A percentile compares a stretch with the other conserved stretches of the same genome.
phyloP scores from a whole-genome alignment of 2,113 vertebrate species.

The Cinclus cinclus region DNA sequence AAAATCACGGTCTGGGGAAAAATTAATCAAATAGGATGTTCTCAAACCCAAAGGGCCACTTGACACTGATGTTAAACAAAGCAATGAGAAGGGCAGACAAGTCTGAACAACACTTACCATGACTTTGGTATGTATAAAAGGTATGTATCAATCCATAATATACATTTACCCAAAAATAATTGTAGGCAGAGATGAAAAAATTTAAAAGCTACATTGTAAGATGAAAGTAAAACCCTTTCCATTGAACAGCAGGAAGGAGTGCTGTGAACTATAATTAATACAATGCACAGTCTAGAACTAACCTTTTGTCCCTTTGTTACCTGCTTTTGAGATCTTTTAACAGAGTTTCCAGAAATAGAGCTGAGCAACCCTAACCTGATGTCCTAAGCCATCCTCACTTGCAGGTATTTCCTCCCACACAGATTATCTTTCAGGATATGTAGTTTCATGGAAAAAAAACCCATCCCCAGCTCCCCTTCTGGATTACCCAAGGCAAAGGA shows the following conservation, averaged over 20 bases:
- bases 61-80: conserved; percentile 21
- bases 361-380: background rate
- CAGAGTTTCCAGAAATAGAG: background rate
- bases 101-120: conserved; percentile 7
- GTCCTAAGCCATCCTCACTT: background rate
- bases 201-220: background rate
- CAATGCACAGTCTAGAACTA: background rate
- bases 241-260: background rate
- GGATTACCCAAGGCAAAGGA: background rate
- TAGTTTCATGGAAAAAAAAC: background rate
- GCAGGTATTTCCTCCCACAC: background rate
- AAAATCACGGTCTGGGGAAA: conserved; percentile 13
- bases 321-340: background rate
- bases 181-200: background rate
- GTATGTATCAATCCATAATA: background rate
- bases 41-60: background rate
- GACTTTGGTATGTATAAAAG: background rate
- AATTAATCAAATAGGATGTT: conserved; percentile 32
- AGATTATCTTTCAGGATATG: background rate
- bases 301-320: background rate
- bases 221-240: background rate
- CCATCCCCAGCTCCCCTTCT: background rate
- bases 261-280: background rate
- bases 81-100: conserved; percentile 23
- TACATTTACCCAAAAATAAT: background rate